These are phyloP conservation scores for Coremacera marginata DNA, from an alignment of 2,888 invertebrate species.

Conservation along the genomic window DNA sequence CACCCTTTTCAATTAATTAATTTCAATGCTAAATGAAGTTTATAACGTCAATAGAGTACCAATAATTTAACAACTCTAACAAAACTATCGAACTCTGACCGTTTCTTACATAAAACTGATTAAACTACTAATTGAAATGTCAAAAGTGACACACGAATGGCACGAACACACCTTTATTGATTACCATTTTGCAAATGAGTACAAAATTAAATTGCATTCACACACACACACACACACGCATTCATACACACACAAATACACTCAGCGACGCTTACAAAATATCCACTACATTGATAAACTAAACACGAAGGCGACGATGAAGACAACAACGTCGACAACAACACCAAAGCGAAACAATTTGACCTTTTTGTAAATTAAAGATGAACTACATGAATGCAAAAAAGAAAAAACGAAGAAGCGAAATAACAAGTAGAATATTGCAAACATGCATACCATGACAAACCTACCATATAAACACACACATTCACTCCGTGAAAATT, in stretches of 20 bases:
- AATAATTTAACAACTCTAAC: too few relatives aligned
- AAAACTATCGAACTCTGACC: too few relatives aligned
- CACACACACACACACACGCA: slow-evolving; percentile 33
- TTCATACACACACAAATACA: too few relatives aligned
- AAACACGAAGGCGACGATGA: slow-evolving; percentile 28
- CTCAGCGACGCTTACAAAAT: background rate
- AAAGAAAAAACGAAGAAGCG: background rate
- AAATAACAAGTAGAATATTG: slow-evolving; percentile 43
- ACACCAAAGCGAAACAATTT: slow-evolving; percentile 4
- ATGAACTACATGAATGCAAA: slow-evolving; percentile 21
- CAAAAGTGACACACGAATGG: slow-evolving; percentile 47
- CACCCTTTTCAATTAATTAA: too few relatives aligned
- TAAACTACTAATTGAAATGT: slow-evolving; percentile 51
- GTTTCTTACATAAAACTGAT: slow-evolving; percentile 49
- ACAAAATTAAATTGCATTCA: slow-evolving; percentile 48
- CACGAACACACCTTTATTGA: slow-evolving; percentile 24
- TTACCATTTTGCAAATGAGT: slow-evolving; percentile 16
- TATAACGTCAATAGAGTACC: too few relatives aligned
- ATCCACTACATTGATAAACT: background rate
- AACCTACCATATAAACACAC: background rate
- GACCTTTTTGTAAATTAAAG: slow-evolving; percentile 20
- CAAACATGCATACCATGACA: slow-evolving; percentile 28
- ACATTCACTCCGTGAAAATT: slow-evolving; percentile 3
- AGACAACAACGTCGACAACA: slow-evolving; percentile 23
- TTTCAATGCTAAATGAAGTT: too few relatives aligned